Evolutionary conservation across 2,797 vertebrate species (phyloP).

Genomic region (Gallinago solitaria): DNA sequence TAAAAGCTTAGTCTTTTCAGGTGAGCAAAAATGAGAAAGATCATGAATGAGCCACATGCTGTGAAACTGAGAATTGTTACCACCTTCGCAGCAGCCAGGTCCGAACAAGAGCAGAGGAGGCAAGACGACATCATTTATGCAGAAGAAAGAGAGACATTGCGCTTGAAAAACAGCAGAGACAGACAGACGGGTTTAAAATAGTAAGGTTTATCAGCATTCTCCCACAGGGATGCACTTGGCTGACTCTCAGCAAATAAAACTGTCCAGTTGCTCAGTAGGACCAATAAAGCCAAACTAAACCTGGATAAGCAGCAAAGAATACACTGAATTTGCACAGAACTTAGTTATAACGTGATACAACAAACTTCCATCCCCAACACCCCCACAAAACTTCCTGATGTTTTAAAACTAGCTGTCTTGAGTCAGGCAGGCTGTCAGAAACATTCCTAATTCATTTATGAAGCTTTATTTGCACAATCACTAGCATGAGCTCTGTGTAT

Average conservation of each 20-base stretch:
- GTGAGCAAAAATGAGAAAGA: not conserved
- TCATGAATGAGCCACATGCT: rapidly evolving
- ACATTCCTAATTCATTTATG: not conserved
- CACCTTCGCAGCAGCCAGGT: not conserved
- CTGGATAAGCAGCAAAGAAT: not conserved
- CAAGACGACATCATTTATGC: not conserved
- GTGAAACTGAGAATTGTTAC: not conserved
- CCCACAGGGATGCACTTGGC: not conserved
- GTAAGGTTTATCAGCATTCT: not conserved
- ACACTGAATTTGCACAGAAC: not conserved
- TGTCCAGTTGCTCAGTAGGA: not conserved
- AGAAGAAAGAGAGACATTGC: not conserved
- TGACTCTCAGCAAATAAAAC: not conserved
- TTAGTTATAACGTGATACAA: not conserved
- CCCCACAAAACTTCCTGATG: not conserved
- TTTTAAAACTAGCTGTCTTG: not conserved
- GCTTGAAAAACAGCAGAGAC: not conserved
- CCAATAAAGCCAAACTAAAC: not conserved
- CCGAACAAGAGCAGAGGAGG: not conserved
- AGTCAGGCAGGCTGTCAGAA: not conserved
- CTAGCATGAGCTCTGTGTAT: not conserved
- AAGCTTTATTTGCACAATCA: not conserved
- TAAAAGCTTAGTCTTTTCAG: not conserved
- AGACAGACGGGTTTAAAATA: not conserved
- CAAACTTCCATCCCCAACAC: not conserved